Evolutionary conservation across 2,888 invertebrate genomes (phyloP), one percentile per base, ranked within the genome.

Genomic region (Leptinotarsa rubiginosa): DNA sequence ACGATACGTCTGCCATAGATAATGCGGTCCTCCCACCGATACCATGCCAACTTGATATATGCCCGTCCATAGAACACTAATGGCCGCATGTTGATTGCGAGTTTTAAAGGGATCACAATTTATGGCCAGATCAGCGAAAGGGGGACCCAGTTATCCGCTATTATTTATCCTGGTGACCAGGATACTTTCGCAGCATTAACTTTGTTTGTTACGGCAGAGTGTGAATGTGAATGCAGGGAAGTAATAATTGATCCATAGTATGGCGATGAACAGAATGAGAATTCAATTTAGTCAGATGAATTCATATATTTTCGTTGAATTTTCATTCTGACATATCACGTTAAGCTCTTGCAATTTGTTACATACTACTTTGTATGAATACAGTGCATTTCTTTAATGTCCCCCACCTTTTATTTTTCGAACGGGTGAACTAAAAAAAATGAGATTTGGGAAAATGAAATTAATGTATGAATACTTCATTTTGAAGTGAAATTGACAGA

Each of bases 51-150:
- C 83, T 83, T 86, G 86, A 86, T 86, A 85, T 86, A 86, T 86
- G 82, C 80, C 83, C 84, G 85, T 85, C 84, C 85, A 81, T 82
- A 80, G 83, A 84, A 83, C 86, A 83, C 85, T 86, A 86, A 86
- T 86, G 86, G 86, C 84, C 85, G 85, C 85, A 86, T 86, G 86
- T 86, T 86, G 86, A 86, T 86, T 86, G 86, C 86, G 84, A 84
- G 85, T 86, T 86, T 86, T 86, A 86, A 86, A 85, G 85, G 86
- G 85, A 84, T 81, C 82, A 75, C 77, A 82, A 86, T 86, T 86
- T 86, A 86, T 85, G 83, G 82, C 84, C 80, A 82, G 85, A 85
- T 85, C 85, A 83, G 83, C 82, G 84, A 82, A 78, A 83, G 81
- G 82, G 81, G 81, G 72, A 73, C 41, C 67, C 74, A 65, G 67